Base-by-base conservation (phyloP, 2,888 invertebrate genomes). In the Caenorhabditis plicata region DNA sequence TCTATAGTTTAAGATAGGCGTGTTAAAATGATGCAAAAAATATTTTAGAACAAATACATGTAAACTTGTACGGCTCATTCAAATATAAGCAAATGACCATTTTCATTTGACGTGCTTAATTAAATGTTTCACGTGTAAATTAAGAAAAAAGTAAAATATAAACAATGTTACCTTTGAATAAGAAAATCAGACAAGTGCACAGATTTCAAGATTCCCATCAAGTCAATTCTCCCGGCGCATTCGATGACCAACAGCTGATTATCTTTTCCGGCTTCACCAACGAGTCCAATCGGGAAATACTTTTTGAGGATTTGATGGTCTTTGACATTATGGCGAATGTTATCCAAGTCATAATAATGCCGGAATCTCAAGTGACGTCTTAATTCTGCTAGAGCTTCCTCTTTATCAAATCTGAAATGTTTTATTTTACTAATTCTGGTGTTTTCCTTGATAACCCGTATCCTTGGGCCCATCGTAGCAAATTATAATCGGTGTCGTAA, bases 181-280 rank as follows among this genome's bases (percentile, higher is more conserved):
- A 74, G 51, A 47, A 75, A 75, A 35, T 71, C 64, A 25, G 68
- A 66, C 33, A 66, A 40, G 20, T 71, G 75, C 1, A 73, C 71
- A 3, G 68, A 53, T 40, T 71, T 70, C 19, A 75, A 55, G 27
- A 75, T 71, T 23, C 75, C 75, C 58, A 69, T 64, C 40, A 73
- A 48, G 45, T 75, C 74, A 35, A 73, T 73, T 38, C 66, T 51
- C 4, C 74, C 74, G n/a, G 73, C 74, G 42, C 71, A 69, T 49
- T 75, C 74, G 33, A 71, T 67, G 19, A 75, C 72, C 15, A 75
- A 58, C 25, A 73, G 57, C 27, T 62, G 62, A 36, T 72, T 71
- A 13, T 68, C 66, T 17, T 61, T 57, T 13, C 70, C 71, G 8
- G 73, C 66, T 29, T 71, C 69, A 71, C 73, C 73, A 7, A 73